Evolutionary conservation across 2,888 invertebrate species (phyloP).

Genomic region (Hirtodrosophila confusa): DNA sequence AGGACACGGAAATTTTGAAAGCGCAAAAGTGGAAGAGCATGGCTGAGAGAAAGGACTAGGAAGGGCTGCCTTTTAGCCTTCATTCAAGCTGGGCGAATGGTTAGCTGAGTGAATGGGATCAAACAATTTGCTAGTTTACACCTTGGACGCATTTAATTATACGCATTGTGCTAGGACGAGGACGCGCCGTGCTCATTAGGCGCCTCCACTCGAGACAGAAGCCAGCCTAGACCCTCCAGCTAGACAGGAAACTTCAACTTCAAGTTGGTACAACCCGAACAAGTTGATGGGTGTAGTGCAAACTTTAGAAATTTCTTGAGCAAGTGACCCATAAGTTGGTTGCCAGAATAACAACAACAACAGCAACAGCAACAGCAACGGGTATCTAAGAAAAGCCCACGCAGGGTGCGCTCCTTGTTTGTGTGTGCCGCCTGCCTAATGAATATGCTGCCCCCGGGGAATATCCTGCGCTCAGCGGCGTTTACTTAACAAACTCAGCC

Average conservation of each 20-base stretch:
- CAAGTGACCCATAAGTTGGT: constrained; percentile 71
- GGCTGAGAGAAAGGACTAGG: not conserved
- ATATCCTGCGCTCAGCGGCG: constrained; percentile 32
- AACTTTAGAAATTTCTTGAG: constrained; percentile 63
- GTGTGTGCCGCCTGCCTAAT: constrained; percentile 53
- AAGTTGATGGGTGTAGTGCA: constrained; percentile 48
- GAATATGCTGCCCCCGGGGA: constrained; percentile 65
- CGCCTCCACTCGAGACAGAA: constrained; percentile 32
- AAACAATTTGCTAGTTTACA: constrained; percentile 80
- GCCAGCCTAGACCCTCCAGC: constrained; percentile 8
- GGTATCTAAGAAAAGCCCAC: constrained; percentile 31
- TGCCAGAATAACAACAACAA: constrained; percentile 38
- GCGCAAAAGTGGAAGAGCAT: constrained; percentile 6
- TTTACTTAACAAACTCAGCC: constrained; percentile 72
- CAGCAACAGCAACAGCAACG: constrained; percentile 26
- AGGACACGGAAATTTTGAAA: constrained; percentile 18
- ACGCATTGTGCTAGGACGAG: constrained; percentile 63
- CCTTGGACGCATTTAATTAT: constrained; percentile 78
- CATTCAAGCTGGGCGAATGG: constrained; percentile 33
- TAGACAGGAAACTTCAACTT: constrained; percentile 48
- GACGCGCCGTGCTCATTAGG: constrained; percentile 62
- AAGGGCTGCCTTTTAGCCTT: constrained; percentile 10
- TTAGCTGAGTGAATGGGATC: constrained; percentile 69
- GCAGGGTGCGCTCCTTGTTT: constrained; percentile 38
- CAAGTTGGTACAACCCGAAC: constrained; percentile 32